Conservation (phyloP, 2,113 vertebrate genomes). For the Bolborhynchus lineola region DNA sequence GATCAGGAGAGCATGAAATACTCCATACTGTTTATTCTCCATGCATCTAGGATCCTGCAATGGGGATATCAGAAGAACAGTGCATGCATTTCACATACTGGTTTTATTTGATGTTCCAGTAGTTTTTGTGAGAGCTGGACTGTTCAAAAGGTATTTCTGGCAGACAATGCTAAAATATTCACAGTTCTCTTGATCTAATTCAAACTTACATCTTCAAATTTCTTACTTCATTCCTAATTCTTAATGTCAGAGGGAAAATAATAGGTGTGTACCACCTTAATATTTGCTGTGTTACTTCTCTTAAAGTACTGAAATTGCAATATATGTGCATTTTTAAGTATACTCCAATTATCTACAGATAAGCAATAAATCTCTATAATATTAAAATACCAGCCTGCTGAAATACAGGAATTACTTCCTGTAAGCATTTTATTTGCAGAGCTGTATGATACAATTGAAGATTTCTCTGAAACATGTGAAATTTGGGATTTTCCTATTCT, state of each 20-base stretch:
- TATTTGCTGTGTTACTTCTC: neutral
- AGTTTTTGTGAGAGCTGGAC: neutral
- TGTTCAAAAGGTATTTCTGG: slow-evolving; percentile 15
- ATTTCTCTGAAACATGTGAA: neutral
- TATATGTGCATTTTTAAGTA: neutral
- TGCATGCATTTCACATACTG: neutral
- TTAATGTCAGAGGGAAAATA: slow-evolving; percentile 11
- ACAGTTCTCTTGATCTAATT: neutral
- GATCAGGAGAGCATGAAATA: slow-evolving; percentile 5
- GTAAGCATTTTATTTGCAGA: neutral
- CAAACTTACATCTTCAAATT: neutral
- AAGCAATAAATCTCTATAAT: neutral
- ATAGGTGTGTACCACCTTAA: neutral
- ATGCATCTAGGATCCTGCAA: neutral
- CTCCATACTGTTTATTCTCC: neutral
- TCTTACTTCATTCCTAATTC: slow-evolving; percentile 10
- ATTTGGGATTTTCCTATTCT: neutral
- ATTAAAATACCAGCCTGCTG: neutral
- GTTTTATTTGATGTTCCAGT: neutral
- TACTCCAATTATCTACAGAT: neutral
- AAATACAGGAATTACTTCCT: neutral
- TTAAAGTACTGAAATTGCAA: neutral
- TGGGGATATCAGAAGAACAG: neutral
- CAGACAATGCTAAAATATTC: slow-evolving; percentile 10
- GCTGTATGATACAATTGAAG: neutral